Evolutionary conservation across 92 coral and sea anemone genomes (phyloP), one percentile per base, ranked within the genome.

Genomic region (Scolanthus callimorphus): DNA sequence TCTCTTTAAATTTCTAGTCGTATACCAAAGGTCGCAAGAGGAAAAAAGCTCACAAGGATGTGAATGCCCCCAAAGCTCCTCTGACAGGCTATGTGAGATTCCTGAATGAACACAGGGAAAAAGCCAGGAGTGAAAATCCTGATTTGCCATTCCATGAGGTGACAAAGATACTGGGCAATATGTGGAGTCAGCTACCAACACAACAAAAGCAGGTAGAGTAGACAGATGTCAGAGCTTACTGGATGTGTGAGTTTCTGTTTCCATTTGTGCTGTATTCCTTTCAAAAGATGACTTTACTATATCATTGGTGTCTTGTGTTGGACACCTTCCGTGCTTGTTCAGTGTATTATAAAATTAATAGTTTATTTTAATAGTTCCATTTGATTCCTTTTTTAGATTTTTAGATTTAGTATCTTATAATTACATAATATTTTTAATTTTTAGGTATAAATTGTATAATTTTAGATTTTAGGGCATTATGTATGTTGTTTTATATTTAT

Each of bases 21-120:
- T 75, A 77, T 46, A 59, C 90, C n/a, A 87, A 78, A 62, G 96
- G 94, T 29, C 88, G 91, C 74, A 92, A 92, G 65, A 74, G 98
- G 0, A 92, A 92, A 79, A 92, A 92, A 78, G 74, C 84, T 12
- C 66, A 79, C 71, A 92, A 92, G 53, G 98, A 92, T 59, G 65
- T 73, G 17, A 92, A 92, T 77, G 98, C 98, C 25, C 98, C 98
- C 44, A 92, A 92, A 51, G 98, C 98, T 9, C 98, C 98, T 27
- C 72, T 92, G 31, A 92, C 98, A 38, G 98, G 98, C 11, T 92
- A 92, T 72, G 98, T 92, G 65, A 71, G 98, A 39, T 88, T 91
- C 54, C 76, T 91, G 44, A 91, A 91, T 69, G 97, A 91, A 29
- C 90, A 91, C 28, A 83, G 97, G 0, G 97, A 92, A 50, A 92